Evolutionary conservation across 2,113 vertebrate species (phyloP), one percentile per base, ranked within the genome.

Genomic region (Cheirogaleus medius): DNA sequence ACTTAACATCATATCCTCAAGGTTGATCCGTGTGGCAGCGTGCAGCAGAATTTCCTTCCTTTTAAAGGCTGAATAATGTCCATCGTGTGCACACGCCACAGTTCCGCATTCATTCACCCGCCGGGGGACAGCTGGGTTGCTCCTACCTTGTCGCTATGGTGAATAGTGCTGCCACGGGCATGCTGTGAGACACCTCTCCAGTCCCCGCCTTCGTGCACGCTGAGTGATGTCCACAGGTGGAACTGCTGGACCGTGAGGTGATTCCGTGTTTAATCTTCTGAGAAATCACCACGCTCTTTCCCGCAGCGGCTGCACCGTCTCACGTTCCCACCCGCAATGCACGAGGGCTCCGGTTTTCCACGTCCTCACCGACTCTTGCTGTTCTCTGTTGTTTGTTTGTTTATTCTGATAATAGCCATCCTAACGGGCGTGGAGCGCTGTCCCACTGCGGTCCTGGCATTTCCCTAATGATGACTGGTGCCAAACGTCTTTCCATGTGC

Each of bases 101-200:
- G 27, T 27, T 71, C 14, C 8, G 14, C 37, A 23, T 12, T 37
- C 6, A 18, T 11, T 42, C 60, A 14, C 1, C 58, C 37, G 10
- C 17, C 4, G 56, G 52, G 34, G 74, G n/a, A 12, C 29, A 6
- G 4, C 14, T 32, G n/a, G 25, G 13, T 4, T 21, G 23, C 32
- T 47, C 21, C 52, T 5, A 1, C n/a, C 29, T 54, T 27, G 63
- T 1, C 5, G 76, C 56, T 8, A 0, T 37, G 44, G 5, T 15
- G 34, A 54, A n/a, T 34, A 7, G 20, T 1, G 15, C 18, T 11
- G 10, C 66, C 21, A 8, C 12, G 32, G 18, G 39, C 0, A n/a
- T 0, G 4, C 8, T 3, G 8, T 0, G 8, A 23, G 10, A 66
- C 0, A 0, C 6, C 17, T 52, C 25, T 2, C 15, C 10, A 52